Conservation (phyloP, 2,888 invertebrate species). For the Alitta virens region DNA sequence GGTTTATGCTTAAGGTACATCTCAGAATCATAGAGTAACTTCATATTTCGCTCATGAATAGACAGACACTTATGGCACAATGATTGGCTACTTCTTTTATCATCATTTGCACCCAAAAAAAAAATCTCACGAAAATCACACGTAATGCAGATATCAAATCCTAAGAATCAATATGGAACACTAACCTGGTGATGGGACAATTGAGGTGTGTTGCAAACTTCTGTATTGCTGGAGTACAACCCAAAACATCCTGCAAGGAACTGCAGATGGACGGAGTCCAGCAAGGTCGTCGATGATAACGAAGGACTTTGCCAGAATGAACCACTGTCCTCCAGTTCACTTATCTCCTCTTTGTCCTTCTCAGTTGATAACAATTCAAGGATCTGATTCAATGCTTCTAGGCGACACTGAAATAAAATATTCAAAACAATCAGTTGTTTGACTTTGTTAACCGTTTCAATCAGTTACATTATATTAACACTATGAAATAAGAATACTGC, state of each 20-base stretch:
- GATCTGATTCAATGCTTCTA: constrained; percentile 57
- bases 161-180: background rate
- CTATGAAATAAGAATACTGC: no score
- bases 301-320: background rate
- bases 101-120: no score
- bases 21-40: no score
- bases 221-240: constrained; percentile 54
- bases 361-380: constrained; percentile 53
- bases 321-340: background rate
- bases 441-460: no score
- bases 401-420: constrained; percentile 46
- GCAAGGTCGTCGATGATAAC: constrained; percentile 40
- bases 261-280: constrained; percentile 59
- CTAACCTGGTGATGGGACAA: constrained; percentile 62
- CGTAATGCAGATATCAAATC: no score
- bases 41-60: no score
- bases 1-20: no score
- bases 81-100: no score
- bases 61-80: no score
- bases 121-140: no score
- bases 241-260: constrained; percentile 63
- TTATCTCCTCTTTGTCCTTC: constrained; percentile 26
- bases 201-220: constrained; percentile 47
- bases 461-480: no score
- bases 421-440: background rate